phyloP scores from a whole-genome alignment of 2,113 vertebrate species.

The Pandion haliaetus region DNA sequence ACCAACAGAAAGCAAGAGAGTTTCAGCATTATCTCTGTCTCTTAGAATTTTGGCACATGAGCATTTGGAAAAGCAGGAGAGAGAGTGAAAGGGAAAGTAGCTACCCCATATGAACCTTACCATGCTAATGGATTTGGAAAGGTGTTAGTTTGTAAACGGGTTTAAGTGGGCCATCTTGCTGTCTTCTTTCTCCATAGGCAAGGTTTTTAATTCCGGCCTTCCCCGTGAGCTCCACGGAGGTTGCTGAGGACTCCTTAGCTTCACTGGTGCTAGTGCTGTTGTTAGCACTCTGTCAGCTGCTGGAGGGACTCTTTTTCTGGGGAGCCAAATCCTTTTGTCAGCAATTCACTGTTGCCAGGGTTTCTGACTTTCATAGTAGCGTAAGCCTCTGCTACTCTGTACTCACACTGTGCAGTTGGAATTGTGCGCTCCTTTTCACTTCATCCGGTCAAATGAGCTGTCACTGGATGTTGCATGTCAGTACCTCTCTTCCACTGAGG shows the following conservation, averaged over 20 bases:
- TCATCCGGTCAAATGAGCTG: not conserved
- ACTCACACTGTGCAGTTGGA: not conserved
- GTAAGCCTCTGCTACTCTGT: not conserved
- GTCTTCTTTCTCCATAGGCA: not conserved
- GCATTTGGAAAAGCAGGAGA: not conserved
- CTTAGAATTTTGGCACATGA: not conserved
- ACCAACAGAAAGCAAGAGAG: not conserved
- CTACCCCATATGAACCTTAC: not conserved
- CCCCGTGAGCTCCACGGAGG: not conserved
- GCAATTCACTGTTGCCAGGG: not conserved
- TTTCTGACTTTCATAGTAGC: not conserved
- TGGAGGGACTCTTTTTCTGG: not conserved
- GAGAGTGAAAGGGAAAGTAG: not conserved
- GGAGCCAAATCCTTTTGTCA: not conserved
- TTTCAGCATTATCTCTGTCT: not conserved
- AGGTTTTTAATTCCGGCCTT: not conserved
- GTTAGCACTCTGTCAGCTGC: not conserved
- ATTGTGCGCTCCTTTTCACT: not conserved
- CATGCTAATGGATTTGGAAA: not conserved
- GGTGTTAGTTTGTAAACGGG: not conserved
- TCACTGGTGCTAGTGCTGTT: not conserved
- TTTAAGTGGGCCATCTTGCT: not conserved
- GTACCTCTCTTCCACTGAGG: not conserved
- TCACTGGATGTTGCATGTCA: not conserved
- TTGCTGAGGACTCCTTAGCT: not conserved